Base-by-base conservation (phyloP, 2,113 vertebrate genomes). In the Amphiprion ocellaris region DNA sequence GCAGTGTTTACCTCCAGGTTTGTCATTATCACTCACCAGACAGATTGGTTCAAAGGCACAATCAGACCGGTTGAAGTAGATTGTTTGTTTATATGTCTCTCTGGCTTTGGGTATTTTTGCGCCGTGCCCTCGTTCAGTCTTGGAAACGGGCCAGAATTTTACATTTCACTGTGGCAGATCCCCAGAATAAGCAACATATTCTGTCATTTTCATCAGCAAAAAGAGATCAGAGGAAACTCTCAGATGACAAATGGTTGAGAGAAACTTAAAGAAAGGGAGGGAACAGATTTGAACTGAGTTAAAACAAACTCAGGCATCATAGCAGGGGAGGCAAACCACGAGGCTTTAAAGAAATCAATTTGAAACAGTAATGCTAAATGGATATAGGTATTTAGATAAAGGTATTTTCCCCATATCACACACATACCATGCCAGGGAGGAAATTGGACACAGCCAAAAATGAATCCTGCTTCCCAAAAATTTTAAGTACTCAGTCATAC, bases 401-500 rank as follows among this genome's bases (percentile, higher is more conserved):
- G 61, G 64, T 74, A 28, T 76, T 80, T 78, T 55, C 69, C 46
- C 17, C 53, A 44, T 52, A 80, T 69, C 44, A 54, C 52, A 73
- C 71, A 55, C 69, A 72, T 46, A 77, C 39, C 52, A 55, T 8
- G 15, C 77, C 52, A 23, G 24, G 21, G 69, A 87, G 76, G 73
- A 90, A 82, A 87, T 61, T 87, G 58, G 76, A 86, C 68, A 70
- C 65, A 47, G 81, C 56, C 73, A 82, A 75, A 88, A 86, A 84
- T 63, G 26, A 82, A 79, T 81, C 60, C 62, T 19, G 26, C 74
- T 60, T 28, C 59, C 73, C 73, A 33, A 67, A 82, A 89, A 50
- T 56, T 68, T 84, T 69, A 82, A 86, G 74, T 86, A 81, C 67
- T 88, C 63, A 49, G 80, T 90, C 91, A 91, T 87, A 81, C 82